Evolutionary conservation across 1,140 invertebrate species (phyloP).

Genomic region (Nylanderia fulva): DNA sequence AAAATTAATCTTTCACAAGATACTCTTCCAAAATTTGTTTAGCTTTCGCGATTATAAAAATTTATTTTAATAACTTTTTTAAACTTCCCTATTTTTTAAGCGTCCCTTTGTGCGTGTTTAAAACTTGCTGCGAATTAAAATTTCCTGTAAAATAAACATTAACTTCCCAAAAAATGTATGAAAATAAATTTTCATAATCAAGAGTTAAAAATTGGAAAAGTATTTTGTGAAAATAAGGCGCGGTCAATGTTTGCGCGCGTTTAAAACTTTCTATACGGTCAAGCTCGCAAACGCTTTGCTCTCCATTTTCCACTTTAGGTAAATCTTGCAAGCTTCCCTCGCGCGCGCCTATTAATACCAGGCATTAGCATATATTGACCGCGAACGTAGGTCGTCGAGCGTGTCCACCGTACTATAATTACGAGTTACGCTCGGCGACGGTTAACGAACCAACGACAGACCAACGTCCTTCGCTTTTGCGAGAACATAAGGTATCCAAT

Average conservation of each 20-base stretch:
- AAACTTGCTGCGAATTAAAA: no score
- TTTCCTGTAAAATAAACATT: no score
- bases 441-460: conserved; percentile 68
- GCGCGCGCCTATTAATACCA: conserved; percentile 62
- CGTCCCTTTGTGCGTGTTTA: no score
- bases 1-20: no score
- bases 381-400: conserved; percentile 66
- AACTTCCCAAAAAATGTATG: no score
- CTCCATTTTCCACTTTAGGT: conserved; percentile 31
- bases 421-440: conserved; percentile 69
- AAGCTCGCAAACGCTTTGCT: conserved; percentile 51
- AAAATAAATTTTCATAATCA: no score
- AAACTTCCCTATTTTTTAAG: no score
- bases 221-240: neutral
- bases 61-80: no score
- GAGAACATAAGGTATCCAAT: conserved; percentile 25
- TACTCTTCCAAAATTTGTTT: no score
- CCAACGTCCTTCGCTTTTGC: conserved; percentile 10
- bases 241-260: neutral
- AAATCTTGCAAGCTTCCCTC: conserved; percentile 11
- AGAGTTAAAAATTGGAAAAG: neutral
- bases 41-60: no score
- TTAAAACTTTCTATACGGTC: conserved; percentile 38
- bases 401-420: conserved; percentile 79
- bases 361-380: conserved; percentile 74